Evolutionary conservation across 2,113 vertebrate genomes (phyloP), one percentile per base, ranked within the genome.

Genomic region (Malurus melanocephalus): DNA sequence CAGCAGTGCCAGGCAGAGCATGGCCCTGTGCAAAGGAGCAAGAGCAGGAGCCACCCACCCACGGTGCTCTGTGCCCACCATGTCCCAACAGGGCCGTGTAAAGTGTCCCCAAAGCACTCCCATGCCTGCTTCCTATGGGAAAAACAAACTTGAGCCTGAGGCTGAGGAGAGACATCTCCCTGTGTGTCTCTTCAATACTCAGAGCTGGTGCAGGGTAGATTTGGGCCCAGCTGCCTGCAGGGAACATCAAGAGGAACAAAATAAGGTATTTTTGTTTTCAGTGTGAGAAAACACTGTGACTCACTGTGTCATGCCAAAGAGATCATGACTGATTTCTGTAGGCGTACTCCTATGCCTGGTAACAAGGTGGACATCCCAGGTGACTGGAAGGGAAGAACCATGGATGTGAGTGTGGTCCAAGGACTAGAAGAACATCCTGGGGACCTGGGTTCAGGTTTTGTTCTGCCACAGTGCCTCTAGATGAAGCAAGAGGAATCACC

Each of bases 1-100:
- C 65, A 76, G 27, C 3, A 0, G 32, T 2, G 16, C 84, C 76
- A 72, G 72, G 72, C 53, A 43, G 48, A 93, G n/a, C 45, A 68
- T 0, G 0, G 67, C 45, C 67, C 60, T 22, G 2, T 0, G 1
- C 51, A 82, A 60, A 28, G 56, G 27, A 76, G 40, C 35, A 77
- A 43, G 35, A 65, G 72, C 38, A 55, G 49, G 21, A 57, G 20
- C 0, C 7, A 82, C 17, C 11, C 15, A 43, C 35, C 11, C 48
- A 46, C 40, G 23, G 10, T 48, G 32, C 8, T 22, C 45, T 85
- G 40, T 38, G 59, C 67, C 40, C 68, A 35, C 23, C 65, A 7
- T 0, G 3, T 59, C 64, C 61, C 46, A 61, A 8, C 8, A 72
- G 62, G 83, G 38, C 53, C 53, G 33, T 1, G 1, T 43, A 13